Evolutionary conservation across 2,113 vertebrate species (phyloP), one percentile per base, ranked within the genome.

Genomic region (Pleuronectes platessa): DNA sequence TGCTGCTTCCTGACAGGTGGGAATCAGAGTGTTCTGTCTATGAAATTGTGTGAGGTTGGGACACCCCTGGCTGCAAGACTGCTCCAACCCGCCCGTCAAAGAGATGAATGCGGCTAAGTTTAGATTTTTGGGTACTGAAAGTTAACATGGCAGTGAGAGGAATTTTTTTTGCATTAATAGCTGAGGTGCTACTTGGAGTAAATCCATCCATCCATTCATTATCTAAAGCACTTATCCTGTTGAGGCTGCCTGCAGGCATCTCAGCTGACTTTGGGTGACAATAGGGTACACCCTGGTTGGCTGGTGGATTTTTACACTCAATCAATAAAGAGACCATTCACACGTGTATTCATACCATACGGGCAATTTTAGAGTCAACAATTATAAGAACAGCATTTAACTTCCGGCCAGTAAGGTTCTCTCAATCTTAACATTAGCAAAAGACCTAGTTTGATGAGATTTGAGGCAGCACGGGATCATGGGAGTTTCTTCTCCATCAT

Each of bases 11-110:
- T 83, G 88, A 86, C 70, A 53, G 81, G 7, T 64, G 79, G 72
- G 89, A 86, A 84, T 84, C 87, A 79, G 76, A 82, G 79, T 58
- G 47, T 17, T 80, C 69, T 65, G 81, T 73, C 83, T 87, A 54
- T 81, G 64, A 70, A 68, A 71, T 76, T 37, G 75, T 59, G 73
- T 59, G 53, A 78, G 69, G 49, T 67, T 10, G 66, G 72, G 65
- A 81, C 67, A 62, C 63, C 40, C 5, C 10, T 3, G 4, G 24
- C 27, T 35, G 62, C 65, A 53, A 13, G 2, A 0, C 61, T 17
- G 71, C 80, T 47, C 31, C 70, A 3, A 53, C 51, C 67, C 78
- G 74, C 71, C 70, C 74, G 84, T 85, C 72, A 75, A 58, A 5
- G 74, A 61, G 8, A 47, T n/a, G 65, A 24, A 18, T 1, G 3